Conservation (phyloP, 2,797 vertebrate genomes). For the Cichlasoma orientale region DNA sequence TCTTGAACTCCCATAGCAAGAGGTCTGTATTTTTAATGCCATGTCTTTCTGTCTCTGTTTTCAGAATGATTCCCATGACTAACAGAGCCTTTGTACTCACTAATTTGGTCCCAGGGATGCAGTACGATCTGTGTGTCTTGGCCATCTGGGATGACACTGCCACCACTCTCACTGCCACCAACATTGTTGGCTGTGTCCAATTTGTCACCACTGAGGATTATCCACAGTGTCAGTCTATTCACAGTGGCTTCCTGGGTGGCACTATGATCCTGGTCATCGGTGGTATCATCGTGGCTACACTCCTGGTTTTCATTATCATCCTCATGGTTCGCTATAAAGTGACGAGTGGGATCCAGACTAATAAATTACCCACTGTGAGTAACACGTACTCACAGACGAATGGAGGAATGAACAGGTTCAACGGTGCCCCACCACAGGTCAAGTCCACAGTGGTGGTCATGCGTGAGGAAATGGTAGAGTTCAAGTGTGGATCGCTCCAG, state of each 20-base stretch:
- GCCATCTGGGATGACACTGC: conserved; percentile 97
- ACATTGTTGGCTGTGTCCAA: conserved; percentile 94
- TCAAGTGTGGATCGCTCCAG: conserved; percentile 86
- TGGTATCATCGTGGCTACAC: conserved; percentile 93
- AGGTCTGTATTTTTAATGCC: conserved; percentile 27
- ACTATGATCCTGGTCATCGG: conserved; percentile 97
- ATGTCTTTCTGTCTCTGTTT: conserved; percentile 34
- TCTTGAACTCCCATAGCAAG: conserved; percentile 23
- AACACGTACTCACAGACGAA: conserved; percentile 95
- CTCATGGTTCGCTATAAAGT: conserved; percentile 98
- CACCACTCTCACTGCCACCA: conserved; percentile 96
- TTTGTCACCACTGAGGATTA: conserved; percentile 95
- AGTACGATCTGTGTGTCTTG: conserved; percentile 96
- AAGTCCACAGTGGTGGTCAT: conserved; percentile 91
- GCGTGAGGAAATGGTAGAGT: conserved; percentile 88
- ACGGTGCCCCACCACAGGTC: conserved; percentile 83
- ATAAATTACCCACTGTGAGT: conserved; percentile 87
- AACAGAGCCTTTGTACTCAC: conserved; percentile 94
- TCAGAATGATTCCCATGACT: conserved; percentile 94
- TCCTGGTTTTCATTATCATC: conserved; percentile 95
- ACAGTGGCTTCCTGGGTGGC: conserved; percentile 94
- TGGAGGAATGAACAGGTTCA: conserved; percentile 84
- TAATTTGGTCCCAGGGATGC: conserved; percentile 93
- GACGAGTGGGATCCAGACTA: conserved; percentile 83
- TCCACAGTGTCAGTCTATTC: conserved; percentile 93